Conservation (phyloP, 2,797 vertebrate species). For the Gallinago nigripennis region DNA sequence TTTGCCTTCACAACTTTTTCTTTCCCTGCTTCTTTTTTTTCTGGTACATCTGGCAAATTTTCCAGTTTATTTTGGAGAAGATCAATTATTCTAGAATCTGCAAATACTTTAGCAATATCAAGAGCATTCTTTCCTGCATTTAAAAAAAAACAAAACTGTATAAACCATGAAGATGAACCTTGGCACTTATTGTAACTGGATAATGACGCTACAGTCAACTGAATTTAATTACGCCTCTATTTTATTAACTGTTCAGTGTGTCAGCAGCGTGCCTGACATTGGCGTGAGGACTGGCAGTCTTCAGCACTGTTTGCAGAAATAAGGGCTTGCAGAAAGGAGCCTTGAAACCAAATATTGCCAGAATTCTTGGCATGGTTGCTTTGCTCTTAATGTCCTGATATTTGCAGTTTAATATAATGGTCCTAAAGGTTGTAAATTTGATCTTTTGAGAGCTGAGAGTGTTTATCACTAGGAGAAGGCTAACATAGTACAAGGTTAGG, state of each 20-base stretch:
- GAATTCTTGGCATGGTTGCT: background rate
- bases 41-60: slow-evolving; percentile 75
- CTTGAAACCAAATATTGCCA: background rate
- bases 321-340: background rate
- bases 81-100: slow-evolving; percentile 80
- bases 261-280: background rate
- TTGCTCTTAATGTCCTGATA: background rate
- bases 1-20: slow-evolving; percentile 52
- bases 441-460: background rate
- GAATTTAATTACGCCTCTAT: background rate
- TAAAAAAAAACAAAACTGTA: background rate
- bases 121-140: slow-evolving; percentile 83
- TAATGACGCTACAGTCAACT: background rate
- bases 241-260: background rate
- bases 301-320: background rate
- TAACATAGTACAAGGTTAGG: background rate
- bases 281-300: background rate
- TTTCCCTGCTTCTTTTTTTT: slow-evolving; percentile 67
- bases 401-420: background rate
- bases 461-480: background rate
- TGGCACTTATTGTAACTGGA: background rate
- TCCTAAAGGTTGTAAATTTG: background rate
- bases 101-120: slow-evolving; percentile 83
- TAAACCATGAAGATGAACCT: background rate
- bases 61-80: slow-evolving; percentile 83